Percentiles rank a stretch among this genome's conserved stretches.
These are phyloP conservation scores for Petaurus breviceps DNA, from an alignment of 2,113 vertebrate genomes.

Conservation along the genomic window DNA sequence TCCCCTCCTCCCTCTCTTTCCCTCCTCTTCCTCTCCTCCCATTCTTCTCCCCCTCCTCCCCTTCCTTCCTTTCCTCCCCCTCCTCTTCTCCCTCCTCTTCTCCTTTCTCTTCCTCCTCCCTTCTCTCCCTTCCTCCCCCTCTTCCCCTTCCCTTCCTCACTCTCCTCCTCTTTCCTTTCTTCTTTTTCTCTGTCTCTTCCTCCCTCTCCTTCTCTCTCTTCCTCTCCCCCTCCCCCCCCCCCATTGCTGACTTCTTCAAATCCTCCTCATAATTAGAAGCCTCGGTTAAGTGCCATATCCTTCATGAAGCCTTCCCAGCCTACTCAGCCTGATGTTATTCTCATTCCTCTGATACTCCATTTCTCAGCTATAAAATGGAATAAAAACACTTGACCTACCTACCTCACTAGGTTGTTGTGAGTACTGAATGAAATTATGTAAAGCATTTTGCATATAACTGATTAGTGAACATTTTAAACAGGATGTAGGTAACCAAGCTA, in stretches of 20 bases:
- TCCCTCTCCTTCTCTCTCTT: accelerated
- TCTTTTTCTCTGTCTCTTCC: accelerated
- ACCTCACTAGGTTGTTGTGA: neutral
- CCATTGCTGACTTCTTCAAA: neutral
- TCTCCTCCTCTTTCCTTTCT: accelerated
- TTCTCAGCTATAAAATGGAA: neutral
- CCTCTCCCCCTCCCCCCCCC: accelerated
- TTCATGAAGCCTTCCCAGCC: neutral
- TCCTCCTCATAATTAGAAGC: neutral
- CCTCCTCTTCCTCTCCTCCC: too few relatives aligned
- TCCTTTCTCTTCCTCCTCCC: neutral
- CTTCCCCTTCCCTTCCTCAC: too few relatives aligned
- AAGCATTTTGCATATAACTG: neutral
- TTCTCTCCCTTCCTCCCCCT: too few relatives aligned
- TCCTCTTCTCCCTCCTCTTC: neutral
- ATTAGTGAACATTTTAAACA: neutral
- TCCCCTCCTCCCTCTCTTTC: too few relatives aligned
- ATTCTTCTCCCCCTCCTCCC: too few relatives aligned
- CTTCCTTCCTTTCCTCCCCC: too few relatives aligned
- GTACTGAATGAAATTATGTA: neutral
- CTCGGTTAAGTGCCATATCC: neutral
- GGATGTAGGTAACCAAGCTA: neutral
- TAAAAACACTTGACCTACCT: neutral
- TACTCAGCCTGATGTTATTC: neutral
- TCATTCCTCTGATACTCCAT: neutral